These are phyloP conservation scores for Caenorhabditis sinica DNA, from an alignment of 2,888 invertebrate species.

Conservation along the genomic window DNA sequence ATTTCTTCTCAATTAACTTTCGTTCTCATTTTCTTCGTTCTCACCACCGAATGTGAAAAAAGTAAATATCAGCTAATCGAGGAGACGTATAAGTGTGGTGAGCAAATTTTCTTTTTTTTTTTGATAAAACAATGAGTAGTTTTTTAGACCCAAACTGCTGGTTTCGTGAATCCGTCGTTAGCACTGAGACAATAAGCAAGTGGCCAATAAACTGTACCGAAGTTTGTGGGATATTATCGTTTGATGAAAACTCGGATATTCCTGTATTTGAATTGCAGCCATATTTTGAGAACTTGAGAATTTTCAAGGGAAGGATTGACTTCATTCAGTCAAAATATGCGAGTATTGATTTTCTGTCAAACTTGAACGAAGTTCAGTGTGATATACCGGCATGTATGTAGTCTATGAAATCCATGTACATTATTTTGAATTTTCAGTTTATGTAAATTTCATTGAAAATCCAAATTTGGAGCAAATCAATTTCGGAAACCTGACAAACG, in stretches of 20 bases:
- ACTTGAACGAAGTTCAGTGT: constrained; percentile 18
- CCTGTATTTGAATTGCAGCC: constrained; percentile 7
- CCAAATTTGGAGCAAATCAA: neutral
- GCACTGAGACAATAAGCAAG: neutral
- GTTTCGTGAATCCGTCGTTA: neutral
- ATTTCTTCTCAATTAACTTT: neutral
- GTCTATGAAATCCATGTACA: neutral
- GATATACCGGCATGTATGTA: neutral
- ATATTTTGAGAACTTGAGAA: constrained; percentile 31
- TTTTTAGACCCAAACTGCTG: constrained; percentile 1
- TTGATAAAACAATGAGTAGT: neutral
- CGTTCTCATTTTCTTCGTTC: neutral
- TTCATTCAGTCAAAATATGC: neutral
- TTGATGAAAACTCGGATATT: constrained; percentile 1
- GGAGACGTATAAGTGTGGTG: neutral
- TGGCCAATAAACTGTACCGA: constrained; percentile 25
- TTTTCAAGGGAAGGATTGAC: constrained; percentile 3
- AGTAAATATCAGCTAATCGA: neutral
- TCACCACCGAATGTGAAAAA: neutral
- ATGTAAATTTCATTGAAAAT: neutral
- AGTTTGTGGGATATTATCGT: constrained; percentile 7
- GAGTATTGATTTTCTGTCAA: constrained; percentile 19
- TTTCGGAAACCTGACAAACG: neutral
- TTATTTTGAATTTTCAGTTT: neutral
- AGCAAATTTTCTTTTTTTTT: neutral